phyloP scores from a whole-genome alignment of 1,140 invertebrate genomes.

The Grapholita molesta region DNA sequence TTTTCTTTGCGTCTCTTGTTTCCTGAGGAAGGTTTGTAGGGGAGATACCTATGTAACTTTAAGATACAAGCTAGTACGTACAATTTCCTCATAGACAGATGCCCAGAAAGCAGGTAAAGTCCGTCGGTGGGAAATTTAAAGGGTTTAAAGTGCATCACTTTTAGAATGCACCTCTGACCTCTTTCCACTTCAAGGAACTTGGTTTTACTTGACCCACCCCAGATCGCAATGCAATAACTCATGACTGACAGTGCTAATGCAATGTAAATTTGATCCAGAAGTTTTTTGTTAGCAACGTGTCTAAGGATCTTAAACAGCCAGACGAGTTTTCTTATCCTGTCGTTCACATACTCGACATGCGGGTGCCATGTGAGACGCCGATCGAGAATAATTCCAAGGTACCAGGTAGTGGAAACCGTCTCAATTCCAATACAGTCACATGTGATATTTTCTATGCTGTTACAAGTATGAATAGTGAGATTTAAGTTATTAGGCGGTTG shows the following conservation, averaged over 20 bases:
- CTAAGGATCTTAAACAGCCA: constrained; percentile 17
- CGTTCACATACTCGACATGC: neutral
- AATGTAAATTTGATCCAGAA: neutral
- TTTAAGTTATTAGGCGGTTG: too few species aligned
- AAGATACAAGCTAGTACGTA: too few species aligned
- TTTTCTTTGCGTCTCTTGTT: too few species aligned
- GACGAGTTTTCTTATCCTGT: constrained; percentile 1
- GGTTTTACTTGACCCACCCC: constrained; percentile 2
- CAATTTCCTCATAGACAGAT: too few species aligned
- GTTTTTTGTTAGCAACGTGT: neutral
- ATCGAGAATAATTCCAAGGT: neutral
- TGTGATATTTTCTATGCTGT: too few species aligned
- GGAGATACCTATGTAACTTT: too few species aligned
- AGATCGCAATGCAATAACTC: neutral
- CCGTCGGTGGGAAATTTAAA: neutral
- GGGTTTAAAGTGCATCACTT: constrained; percentile 1
- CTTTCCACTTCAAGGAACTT: constrained; percentile 9
- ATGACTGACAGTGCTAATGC: neutral
- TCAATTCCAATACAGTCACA: neutral
- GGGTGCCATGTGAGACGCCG: neutral
- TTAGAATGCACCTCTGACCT: constrained; percentile 2
- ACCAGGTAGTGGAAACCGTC: neutral
- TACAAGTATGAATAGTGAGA: too few species aligned
- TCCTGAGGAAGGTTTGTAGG: too few species aligned
- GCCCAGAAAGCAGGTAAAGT: too few species aligned